Evolutionary conservation across 2,888 invertebrate species (phyloP).

Genomic region (Bombylius discolor): DNA sequence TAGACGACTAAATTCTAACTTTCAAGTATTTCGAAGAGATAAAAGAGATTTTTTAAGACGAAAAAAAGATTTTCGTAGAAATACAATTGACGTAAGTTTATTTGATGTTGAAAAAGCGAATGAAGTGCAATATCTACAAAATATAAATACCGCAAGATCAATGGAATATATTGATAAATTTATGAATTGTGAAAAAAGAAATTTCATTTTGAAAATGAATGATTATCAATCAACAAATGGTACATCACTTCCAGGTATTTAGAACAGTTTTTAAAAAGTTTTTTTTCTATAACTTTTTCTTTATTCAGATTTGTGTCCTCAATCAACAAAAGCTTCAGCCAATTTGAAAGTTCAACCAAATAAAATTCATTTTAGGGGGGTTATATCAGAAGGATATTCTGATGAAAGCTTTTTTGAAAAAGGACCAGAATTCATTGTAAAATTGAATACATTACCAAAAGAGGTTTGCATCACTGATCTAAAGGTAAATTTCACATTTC

Average conservation of each 20-base stretch:
- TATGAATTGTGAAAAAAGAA: neutral
- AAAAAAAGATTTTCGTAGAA: conserved; percentile 12
- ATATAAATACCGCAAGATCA: conserved; percentile 10
- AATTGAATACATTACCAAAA: no score
- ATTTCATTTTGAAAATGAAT: neutral
- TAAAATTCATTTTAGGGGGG: no score
- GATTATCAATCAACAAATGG: neutral
- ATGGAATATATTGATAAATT: conserved; percentile 12
- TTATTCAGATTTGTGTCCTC: neutral
- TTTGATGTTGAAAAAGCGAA: conserved; percentile 14
- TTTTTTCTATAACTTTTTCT: neutral
- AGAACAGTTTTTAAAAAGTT: no score
- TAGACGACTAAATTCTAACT: neutral
- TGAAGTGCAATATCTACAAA: neutral
- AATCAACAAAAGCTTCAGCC: neutral
- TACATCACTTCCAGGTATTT: neutral
- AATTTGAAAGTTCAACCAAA: no score
- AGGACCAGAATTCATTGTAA: no score
- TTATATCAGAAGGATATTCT: no score
- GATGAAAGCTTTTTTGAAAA: no score
- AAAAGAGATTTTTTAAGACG: conserved; percentile 7
- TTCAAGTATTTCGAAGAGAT: conserved; percentile 11
- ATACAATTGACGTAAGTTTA: conserved; percentile 16
- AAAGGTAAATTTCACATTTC: no score
- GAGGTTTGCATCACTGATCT: no score